A percentile compares a stretch with the other conserved stretches of the same genome.
Evolutionary conservation across 92 coral and sea anemone genomes (phyloP).

Genomic region (Actinernus sp.): DNA sequence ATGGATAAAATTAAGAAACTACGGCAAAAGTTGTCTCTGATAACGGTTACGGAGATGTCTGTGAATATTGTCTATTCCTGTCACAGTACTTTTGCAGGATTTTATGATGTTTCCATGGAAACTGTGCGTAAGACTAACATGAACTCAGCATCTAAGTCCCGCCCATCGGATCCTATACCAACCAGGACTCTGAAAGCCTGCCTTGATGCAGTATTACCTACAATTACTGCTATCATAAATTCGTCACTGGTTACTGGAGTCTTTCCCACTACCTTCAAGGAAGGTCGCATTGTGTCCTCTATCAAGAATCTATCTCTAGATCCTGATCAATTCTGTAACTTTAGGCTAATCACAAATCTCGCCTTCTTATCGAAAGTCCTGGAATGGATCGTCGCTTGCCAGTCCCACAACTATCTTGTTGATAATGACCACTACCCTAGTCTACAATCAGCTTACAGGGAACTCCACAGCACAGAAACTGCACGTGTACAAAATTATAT

Average conservation of each 20-base stretch:
- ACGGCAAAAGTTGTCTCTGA: too few species aligned
- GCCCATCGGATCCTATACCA: too few species aligned
- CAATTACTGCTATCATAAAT: constrained; percentile 18
- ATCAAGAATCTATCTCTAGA: constrained; percentile 31
- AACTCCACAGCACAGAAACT: constrained; percentile 42
- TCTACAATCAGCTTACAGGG: constrained; percentile 63
- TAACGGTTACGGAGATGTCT: too few species aligned
- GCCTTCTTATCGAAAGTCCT: constrained; percentile 47
- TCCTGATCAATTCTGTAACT: constrained; percentile 35
- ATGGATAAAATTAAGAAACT: too few species aligned
- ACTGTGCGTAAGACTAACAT: too few species aligned
- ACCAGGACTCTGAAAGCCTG: too few species aligned
- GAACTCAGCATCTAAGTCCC: too few species aligned
- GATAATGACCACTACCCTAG: constrained; percentile 43
- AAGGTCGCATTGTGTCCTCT: constrained; percentile 19
- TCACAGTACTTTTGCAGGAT: too few species aligned
- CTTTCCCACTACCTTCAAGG: constrained; percentile 35
- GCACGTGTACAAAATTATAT: constrained; percentile 36
- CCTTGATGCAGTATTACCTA: too few species aligned
- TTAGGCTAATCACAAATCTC: constrained; percentile 50
- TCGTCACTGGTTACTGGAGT: constrained; percentile 47
- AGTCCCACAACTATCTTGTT: constrained; percentile 36
- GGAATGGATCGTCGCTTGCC: constrained; percentile 52
- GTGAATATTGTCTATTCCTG: too few species aligned
- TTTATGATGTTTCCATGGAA: too few species aligned